Base-by-base conservation (phyloP, 1,140 invertebrate species). In the Calycopis cecrops region DNA sequence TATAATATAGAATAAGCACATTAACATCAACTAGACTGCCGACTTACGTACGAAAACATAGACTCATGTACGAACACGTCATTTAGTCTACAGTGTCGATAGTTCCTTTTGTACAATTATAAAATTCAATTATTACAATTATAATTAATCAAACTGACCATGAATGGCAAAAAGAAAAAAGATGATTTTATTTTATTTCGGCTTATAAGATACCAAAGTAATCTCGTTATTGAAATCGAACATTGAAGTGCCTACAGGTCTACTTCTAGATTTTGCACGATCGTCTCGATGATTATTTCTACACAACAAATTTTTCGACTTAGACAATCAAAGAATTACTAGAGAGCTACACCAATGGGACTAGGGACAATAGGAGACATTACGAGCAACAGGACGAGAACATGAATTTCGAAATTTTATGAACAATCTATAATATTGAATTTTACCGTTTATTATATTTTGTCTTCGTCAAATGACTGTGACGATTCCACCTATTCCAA, bases 91-190 rank as follows among this genome's bases (percentile, higher is more conserved):
- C 38, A 35, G 55, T 57, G 44, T 57, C 48, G 16, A 57, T 48
- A 6, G 48, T 35, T 4, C 55, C 55, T 10, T 57, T 50, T 14
- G 48, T 57, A 6, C 35, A 48, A 33, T 59, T 59, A 17, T 59
- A 59, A 53, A 53, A 59, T 18, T 59, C 35, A 14, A 59, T 48
- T 11, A 59, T 53, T 48, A 48, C 35, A 48, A 1, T n/a, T 3
- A 4, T 0, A 16, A 49, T 59, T 53, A 9, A 52, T 52, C 17
- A 21, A 33, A 17, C 12, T 55, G 28, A 37, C 37, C 34, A 9
- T 55, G 28, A 10, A 17, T n/a, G 2, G 53, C 35, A 11, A 42
- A 50, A 40, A 52, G 35, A 10, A 52, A 35, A 11, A 11, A 52
- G 9, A 49, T 10, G 4, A 52, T 16, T 8, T 52, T 52, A 28